phyloP scores from a whole-genome alignment of 1,140 invertebrate genomes.

The Plutomurus gul region DNA sequence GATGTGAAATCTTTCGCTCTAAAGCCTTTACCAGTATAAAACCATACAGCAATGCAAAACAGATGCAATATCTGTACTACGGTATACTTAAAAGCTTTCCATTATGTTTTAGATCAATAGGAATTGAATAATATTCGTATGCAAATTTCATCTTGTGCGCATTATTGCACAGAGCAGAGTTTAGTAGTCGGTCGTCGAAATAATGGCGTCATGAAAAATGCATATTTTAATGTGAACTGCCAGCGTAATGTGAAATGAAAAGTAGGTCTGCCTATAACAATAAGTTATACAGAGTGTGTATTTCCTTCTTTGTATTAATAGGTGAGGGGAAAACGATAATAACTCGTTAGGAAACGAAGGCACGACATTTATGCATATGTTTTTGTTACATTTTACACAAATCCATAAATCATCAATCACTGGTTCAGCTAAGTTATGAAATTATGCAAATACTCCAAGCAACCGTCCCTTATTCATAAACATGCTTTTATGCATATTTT shows the following conservation, averaged over 20 bases:
- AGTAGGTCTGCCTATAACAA: not conserved
- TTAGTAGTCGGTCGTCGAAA: no score
- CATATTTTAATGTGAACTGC: conserved; percentile 16
- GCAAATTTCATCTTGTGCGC: not conserved
- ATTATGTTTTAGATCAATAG: conserved; percentile 17
- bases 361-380: conserved; percentile 12
- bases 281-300: not conserved
- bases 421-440: not conserved
- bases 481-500: no score
- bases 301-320: no score
- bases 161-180: no score
- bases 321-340: not conserved
- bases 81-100: no score
- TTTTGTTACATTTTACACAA: conserved; percentile 14
- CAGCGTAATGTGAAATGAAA: not conserved
- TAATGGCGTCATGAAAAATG: conserved; percentile 13
- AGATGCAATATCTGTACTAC: no score
- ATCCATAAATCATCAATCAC: conserved; percentile 33
- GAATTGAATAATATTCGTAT: conserved; percentile 2
- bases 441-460: conserved; percentile 23
- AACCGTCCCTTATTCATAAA: no score
- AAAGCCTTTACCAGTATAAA: no score
- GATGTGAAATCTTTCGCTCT: no score
- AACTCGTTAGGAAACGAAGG: not conserved
- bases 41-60: no score